Evolutionary conservation across 2,888 invertebrate species (phyloP).

Genomic region (Ectemnius continuus): DNA sequence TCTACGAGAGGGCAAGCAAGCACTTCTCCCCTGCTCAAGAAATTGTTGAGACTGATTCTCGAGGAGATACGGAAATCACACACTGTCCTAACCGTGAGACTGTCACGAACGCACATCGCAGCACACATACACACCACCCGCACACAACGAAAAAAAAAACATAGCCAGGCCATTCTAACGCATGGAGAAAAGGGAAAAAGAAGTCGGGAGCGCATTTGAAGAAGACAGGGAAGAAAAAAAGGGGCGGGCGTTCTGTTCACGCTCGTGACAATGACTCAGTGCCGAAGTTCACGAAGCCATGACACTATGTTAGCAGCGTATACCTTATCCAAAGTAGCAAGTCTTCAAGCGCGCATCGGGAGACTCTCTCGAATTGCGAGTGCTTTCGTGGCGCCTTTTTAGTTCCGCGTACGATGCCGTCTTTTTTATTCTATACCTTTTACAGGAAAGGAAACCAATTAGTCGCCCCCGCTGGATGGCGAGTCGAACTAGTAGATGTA

Average conservation of each 20-base stretch:
- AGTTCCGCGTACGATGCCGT: conserved; percentile 34
- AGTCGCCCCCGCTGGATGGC: not conserved
- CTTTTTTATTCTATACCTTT: conserved; percentile 24
- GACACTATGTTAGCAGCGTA: conserved; percentile 51
- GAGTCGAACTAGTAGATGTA: not conserved
- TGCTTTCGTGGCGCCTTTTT: conserved; percentile 9
- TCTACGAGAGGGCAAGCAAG: not conserved
- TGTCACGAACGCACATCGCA: not conserved
- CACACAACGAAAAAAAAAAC: no score
- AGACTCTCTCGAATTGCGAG: conserved; percentile 1
- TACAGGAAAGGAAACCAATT: not conserved
- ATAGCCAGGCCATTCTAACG: conserved; percentile 5
- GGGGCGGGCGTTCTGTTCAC: conserved; percentile 25
- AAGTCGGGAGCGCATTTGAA: not conserved
- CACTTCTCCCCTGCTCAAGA: conserved; percentile 37
- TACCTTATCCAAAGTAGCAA: conserved; percentile 19
- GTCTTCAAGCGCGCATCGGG: conserved; percentile 6
- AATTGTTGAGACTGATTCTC: conserved; percentile 40
- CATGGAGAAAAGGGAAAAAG: conserved; percentile 16
- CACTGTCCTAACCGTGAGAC: conserved; percentile 1
- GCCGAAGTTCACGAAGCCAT: conserved; percentile 49
- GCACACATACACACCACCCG: not conserved
- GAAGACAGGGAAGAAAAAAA: conserved; percentile 16
- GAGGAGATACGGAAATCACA: conserved; percentile 16
- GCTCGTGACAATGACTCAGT: conserved; percentile 19